Conservation (phyloP, 2,113 vertebrate species). For the Alexandromys fortis region DNA sequence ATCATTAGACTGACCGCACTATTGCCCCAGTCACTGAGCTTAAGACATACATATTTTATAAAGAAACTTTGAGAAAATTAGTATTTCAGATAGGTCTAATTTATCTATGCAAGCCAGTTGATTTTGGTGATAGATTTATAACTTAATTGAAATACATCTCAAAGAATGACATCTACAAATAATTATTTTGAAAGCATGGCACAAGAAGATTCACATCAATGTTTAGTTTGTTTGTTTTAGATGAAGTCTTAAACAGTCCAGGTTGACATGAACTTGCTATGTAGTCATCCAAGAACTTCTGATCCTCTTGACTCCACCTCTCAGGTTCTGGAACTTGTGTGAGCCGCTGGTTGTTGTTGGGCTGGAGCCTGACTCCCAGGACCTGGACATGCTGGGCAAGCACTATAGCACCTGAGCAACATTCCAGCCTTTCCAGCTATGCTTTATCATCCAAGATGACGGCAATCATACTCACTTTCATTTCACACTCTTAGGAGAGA, state of each 20-base stretch:
- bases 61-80: not conserved
- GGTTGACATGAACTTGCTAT: not conserved
- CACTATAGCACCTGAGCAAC: no score
- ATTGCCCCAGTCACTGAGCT: not conserved
- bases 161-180: not conserved
- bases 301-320: not conserved
- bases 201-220: not conserved
- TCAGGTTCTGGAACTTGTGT: no score
- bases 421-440: no score
- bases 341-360: no score
- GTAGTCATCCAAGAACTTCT: not conserved
- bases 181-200: not conserved
- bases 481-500: not conserved
- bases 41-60: not conserved
- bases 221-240: not conserved
- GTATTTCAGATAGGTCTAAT: not conserved
- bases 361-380: no score
- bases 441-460: not conserved
- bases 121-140: not conserved
- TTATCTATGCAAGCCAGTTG: not conserved
- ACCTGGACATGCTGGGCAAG: no score
- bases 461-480: not conserved
- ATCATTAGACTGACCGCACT: not conserved
- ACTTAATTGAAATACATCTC: not conserved
- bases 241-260: not conserved